Conservation (phyloP, 2,888 invertebrate species). For the Stenichneumon culpator region DNA sequence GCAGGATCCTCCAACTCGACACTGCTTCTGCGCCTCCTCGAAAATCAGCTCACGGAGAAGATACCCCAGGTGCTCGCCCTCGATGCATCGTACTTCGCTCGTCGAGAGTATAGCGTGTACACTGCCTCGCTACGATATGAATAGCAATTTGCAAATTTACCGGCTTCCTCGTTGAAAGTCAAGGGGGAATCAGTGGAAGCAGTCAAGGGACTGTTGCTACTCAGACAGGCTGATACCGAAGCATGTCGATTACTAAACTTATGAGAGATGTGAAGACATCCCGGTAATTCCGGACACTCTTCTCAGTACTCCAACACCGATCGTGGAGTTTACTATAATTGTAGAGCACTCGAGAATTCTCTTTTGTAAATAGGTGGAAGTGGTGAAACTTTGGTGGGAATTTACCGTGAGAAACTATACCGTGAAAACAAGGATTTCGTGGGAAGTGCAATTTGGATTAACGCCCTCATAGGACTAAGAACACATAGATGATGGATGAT, state of each 20-base stretch:
- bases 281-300: neutral
- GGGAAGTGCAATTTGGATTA: conserved; percentile 5
- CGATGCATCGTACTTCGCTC: conserved; percentile 29
- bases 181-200: conserved; percentile 16
- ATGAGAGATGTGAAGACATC: neutral
- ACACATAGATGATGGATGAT: neutral
- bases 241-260: conserved; percentile 8
- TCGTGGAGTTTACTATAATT: neutral
- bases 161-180: conserved; percentile 17
- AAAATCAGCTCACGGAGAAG: conserved; percentile 25
- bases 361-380: neutral
- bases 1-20: conserved; percentile 36
- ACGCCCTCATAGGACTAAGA: neutral
- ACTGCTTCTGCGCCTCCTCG: conserved; percentile 33
- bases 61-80: conserved; percentile 42
- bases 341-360: neutral
- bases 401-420: neutral
- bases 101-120: conserved; percentile 32
- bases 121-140: conserved; percentile 56
- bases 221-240: conserved; percentile 24
- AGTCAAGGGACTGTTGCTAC: conserved; percentile 17
- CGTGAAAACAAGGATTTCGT: neutral
- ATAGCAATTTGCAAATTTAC: conserved; percentile 70
- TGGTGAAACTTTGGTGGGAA: neutral
- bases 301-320: neutral